Base-by-base conservation (phyloP, 2,797 vertebrate genomes). In the Podargus strigoides region DNA sequence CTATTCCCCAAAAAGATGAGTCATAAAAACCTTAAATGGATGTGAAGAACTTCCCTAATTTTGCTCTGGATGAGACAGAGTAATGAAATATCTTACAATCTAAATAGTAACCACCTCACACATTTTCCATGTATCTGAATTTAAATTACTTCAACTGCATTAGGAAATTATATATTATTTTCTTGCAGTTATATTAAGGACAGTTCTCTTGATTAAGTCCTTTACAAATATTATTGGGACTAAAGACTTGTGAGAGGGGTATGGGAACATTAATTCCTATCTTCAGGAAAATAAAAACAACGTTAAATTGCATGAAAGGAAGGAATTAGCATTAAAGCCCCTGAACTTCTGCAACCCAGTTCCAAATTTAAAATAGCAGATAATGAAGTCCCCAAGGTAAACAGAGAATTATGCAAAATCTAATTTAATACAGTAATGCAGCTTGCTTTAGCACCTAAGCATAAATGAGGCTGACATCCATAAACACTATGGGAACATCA, bases 341-440 rank as follows among this genome's bases (percentile, higher is more conserved):
- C 78, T 24, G 46, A 90, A 91, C 26, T 75, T 67, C 66, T 59
- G 21, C 42, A 89, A 80, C 66, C n/a, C 28, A 68, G 18, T 93
- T 93, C 18, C 56, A 78, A 89, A 92, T 39, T 80, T 68, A 85
- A 91, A 93, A 60, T 13, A 87, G 62, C 39, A 83, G 75, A 77
- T 89, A 83, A 94, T 58, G 24, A 93, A 82, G 37, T 58, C 82
- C 49, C 79, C 39, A 66, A 91, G 77, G 82, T 30, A 95, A 90
- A 78, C 24, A 85, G 0, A 84, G 46, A 87, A 90, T 72, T 56
- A 79, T 34, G 16, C 8, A 24, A 50, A 50, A 69, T 12, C 34
- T 66, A 44, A 87, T 85, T 96, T 73, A 93, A 83, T 28, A 72
- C 27, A 80, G 36, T 26, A 69, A 85, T 9, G 23, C 8, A 22